phyloP scores from a whole-genome alignment of 2,113 vertebrate genomes.

The Chamaetylas fuelleborni region DNA sequence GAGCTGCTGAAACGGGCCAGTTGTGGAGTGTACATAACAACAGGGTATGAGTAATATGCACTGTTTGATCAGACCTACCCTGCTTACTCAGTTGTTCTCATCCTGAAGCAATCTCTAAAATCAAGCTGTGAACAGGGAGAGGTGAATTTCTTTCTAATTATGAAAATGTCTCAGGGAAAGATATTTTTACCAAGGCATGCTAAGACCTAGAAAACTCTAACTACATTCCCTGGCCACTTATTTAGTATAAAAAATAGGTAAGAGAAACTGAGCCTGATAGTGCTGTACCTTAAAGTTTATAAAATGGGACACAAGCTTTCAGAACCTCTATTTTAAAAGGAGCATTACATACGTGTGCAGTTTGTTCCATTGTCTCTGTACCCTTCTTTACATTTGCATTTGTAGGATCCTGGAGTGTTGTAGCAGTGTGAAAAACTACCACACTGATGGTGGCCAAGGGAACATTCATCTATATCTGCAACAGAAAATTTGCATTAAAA shows the following conservation, averaged over 20 bases:
- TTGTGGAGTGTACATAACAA: background rate
- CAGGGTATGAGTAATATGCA: background rate
- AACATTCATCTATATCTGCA: slow-evolving; percentile 92
- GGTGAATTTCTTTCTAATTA: slow-evolving; percentile 43
- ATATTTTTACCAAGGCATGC: slow-evolving; percentile 31
- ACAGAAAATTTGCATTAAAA: slow-evolving; percentile 17
- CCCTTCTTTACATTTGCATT: slow-evolving; percentile 92
- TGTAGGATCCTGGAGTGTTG: slow-evolving; percentile 92
- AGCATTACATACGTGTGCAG: slow-evolving; percentile 85
- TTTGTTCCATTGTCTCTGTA: slow-evolving; percentile 83
- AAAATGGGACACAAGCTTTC: background rate
- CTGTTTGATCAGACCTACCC: background rate
- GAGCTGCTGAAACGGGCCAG: background rate
- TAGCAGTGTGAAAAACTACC: slow-evolving; percentile 84
- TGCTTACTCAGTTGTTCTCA: background rate
- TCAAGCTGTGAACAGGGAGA: background rate
- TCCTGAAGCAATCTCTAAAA: slow-evolving; percentile 12
- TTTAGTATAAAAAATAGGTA: slow-evolving; percentile 28
- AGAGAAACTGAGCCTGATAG: background rate
- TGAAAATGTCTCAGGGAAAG: slow-evolving; percentile 21
- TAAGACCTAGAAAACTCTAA: background rate
- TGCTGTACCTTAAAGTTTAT: background rate
- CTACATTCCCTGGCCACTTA: background rate
- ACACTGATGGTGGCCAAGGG: slow-evolving; percentile 83
- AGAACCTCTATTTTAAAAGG: background rate